Percentiles rank a stretch among this genome's conserved stretches.
These are phyloP conservation scores for Alectura lathami DNA, from an alignment of 2,113 vertebrate genomes.

Conservation along the genomic window DNA sequence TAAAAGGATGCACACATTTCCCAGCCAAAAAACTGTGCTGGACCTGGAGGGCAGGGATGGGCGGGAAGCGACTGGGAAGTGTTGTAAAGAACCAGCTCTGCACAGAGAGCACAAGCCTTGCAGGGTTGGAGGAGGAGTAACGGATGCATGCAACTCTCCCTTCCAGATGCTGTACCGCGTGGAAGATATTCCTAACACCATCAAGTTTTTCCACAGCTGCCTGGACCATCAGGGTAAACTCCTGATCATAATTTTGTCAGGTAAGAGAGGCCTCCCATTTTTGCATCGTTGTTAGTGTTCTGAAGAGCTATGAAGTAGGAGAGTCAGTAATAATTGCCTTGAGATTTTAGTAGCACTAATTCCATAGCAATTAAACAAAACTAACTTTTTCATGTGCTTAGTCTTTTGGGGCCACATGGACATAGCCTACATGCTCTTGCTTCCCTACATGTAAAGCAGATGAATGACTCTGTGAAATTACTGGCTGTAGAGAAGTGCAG, in stretches of 20 bases:
- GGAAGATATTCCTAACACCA: conserved; percentile 65
- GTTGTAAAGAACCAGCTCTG: neutral
- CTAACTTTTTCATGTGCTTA: neutral
- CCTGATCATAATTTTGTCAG: conserved; percentile 78
- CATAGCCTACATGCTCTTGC: neutral
- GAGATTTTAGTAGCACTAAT: neutral
- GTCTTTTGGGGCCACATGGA: neutral
- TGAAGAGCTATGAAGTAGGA: neutral
- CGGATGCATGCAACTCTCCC: neutral
- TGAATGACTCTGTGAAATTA: neutral
- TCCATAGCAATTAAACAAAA: neutral
- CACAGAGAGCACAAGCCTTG: neutral
- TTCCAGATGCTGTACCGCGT: conserved; percentile 81
- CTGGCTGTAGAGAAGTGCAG: neutral
- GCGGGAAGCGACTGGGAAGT: neutral
- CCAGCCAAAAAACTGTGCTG: neutral
- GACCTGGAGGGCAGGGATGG: neutral
- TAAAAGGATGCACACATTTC: neutral
- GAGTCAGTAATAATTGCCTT: neutral
- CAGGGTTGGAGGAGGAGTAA: neutral
- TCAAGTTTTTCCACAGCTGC: conserved; percentile 80
- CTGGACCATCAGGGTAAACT: conserved; percentile 75
- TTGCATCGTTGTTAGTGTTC: neutral
- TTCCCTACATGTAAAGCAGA: neutral
- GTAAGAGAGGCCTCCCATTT: conserved; percentile 23